Evolutionary conservation across 2,888 invertebrate genomes (phyloP), one percentile per base, ranked within the genome.

Genomic region (Diaperis boleti): DNA sequence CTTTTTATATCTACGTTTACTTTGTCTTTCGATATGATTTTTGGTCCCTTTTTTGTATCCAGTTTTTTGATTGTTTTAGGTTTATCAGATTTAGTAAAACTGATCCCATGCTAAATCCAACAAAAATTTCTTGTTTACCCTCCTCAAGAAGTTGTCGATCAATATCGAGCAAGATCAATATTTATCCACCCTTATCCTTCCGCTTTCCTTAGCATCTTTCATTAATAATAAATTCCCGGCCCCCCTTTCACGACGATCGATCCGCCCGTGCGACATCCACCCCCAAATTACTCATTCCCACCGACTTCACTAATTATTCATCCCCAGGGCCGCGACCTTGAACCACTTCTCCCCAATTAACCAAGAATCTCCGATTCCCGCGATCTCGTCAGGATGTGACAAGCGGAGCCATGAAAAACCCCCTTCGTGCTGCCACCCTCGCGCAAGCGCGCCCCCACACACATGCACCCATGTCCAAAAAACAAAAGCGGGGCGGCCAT

Each of bases 401-500:
- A 42, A 13, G 13, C 35, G 44, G 22, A 20, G 39, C 52, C 56
- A 56, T 45, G 44, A 45, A 56, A 45, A 44, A 35, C 39, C 22
- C 35, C 50, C 50, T 18, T 22, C 41, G n/a, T 37, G n/a, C 26
- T 47, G 31, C 47, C 33, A n/a, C 33, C 33, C 33, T 13, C 11
- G 33, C 62, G 55, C 62, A 62, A 15, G 56, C 62, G 56, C 61
- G 31, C 17, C 35, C 33, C 22, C 18, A 61, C 35, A 55, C 37
- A 62, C 39, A 62, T 33, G 45, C 52, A 60, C 29, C 37, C 50
- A 22, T 59, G 41, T 11, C 35, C 55, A 62, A 62, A 62, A 62
- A 62, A n/a, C n/a, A 56, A 62, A 62, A 62, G 62, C 56, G 20
- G 57, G 62, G 62, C 62, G 50, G 62, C 62, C 62, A 62, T 62